Conservation (phyloP, 2,797 vertebrate species). For the Avahi laniger region DNA sequence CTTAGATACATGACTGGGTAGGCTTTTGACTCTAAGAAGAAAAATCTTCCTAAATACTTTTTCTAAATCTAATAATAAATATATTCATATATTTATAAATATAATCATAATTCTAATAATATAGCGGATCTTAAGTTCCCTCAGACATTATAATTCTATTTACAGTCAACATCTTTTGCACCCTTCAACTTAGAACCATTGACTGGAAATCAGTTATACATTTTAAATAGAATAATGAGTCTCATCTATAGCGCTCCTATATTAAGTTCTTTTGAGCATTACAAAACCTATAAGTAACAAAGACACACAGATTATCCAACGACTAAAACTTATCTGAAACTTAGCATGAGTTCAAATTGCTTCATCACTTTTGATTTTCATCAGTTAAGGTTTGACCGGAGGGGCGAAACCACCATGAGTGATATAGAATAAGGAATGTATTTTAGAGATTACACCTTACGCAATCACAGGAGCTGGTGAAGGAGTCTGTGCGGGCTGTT, state of each 20-base stretch:
- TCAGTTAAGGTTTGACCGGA: background rate
- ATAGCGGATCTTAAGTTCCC: background rate
- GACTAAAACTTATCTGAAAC: background rate
- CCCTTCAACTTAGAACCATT: background rate
- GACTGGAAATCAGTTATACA: background rate
- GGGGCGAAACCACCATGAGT: background rate
- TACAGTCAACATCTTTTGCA: background rate
- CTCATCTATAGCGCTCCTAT: background rate
- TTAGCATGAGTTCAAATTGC: background rate
- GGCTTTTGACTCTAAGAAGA: background rate
- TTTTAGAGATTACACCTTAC: background rate
- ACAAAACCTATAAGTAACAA: background rate
- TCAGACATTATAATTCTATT: background rate
- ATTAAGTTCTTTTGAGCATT: background rate
- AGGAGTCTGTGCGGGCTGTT: background rate
- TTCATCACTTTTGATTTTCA: background rate
- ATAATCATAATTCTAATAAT: background rate
- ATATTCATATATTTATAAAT: background rate
- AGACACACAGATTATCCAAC: background rate
- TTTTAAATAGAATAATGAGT: background rate
- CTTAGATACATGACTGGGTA: background rate
- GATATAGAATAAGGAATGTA: background rate
- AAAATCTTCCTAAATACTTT: constrained; percentile 6
- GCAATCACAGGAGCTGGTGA: background rate
- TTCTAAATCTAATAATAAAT: background rate